These are phyloP conservation scores for Columba livia DNA, from an alignment of 2,113 vertebrate genomes.

Conservation along the genomic window DNA sequence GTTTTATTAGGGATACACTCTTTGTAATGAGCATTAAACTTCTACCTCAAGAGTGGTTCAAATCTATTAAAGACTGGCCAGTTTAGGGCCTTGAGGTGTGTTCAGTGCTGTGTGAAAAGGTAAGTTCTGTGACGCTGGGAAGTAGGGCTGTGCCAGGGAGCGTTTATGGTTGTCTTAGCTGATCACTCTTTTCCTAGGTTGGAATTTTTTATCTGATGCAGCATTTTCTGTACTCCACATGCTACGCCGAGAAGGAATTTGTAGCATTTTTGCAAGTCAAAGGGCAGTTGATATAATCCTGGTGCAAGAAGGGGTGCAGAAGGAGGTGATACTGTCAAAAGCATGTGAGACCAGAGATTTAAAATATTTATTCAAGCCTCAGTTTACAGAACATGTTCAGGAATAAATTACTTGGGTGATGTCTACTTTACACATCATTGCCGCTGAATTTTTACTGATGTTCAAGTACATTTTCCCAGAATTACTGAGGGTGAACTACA, in stretches of 20 bases:
- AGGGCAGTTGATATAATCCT: background rate
- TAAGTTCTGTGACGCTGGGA: background rate
- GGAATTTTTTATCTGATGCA: background rate
- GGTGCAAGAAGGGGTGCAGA: background rate
- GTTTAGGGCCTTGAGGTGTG: background rate
- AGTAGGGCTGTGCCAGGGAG: background rate
- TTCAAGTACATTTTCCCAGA: background rate
- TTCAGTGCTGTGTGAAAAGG: background rate
- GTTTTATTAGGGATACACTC: background rate
- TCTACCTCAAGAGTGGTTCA: background rate
- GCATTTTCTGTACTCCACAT: background rate
- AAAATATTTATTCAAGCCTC: background rate
- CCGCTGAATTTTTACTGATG: background rate
- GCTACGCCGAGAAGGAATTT: background rate
- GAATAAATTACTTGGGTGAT: background rate
- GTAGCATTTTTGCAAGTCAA: background rate
- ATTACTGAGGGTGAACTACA: background rate
- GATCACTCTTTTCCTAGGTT: background rate
- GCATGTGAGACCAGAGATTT: background rate
- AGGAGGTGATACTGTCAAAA: background rate
- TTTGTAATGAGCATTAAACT: background rate
- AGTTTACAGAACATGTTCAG: background rate
- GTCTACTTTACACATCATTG: background rate
- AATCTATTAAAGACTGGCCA: background rate
- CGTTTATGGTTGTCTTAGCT: background rate